Percentiles rank a stretch among this genome's conserved stretches.
Evolutionary conservation across 2,113 vertebrate genomes (phyloP).

Genomic region (Thamnaconus septentrionalis): DNA sequence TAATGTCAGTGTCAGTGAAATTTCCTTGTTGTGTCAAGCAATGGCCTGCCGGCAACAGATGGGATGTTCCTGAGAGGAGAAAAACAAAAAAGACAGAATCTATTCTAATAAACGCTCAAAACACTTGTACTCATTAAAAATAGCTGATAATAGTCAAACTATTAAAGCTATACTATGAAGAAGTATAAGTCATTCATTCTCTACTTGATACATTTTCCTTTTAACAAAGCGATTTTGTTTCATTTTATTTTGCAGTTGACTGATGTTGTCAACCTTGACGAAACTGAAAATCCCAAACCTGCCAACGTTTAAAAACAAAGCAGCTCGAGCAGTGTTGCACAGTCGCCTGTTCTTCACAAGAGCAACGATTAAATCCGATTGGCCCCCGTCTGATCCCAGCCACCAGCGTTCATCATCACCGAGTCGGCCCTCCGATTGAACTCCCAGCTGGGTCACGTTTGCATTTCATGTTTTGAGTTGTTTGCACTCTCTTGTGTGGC

Average conservation of each 20-base stretch:
- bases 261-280: not conserved
- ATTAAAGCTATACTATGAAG: too few species aligned
- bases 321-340: too few species aligned
- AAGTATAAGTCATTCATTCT: too few species aligned
- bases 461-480: constrained; percentile 9
- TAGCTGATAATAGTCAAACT: too few species aligned
- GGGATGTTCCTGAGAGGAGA: not conserved
- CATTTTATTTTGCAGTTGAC: not conserved
- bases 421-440: constrained; percentile 38
- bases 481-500: not conserved
- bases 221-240: not conserved
- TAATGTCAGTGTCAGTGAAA: constrained; percentile 25
- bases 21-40: constrained; percentile 7
- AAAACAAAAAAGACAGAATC: not conserved
- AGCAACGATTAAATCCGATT: not conserved
- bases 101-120: not conserved
- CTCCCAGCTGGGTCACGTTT: constrained; percentile 9
- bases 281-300: not conserved
- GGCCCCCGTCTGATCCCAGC: not conserved
- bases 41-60: constrained; percentile 40
- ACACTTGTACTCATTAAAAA: too few species aligned
- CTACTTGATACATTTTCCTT: not conserved
- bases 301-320: not conserved
- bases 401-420: not conserved
- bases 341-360: too few species aligned